Percentiles rank a stretch among this genome's conserved stretches.
phyloP scores from a whole-genome alignment of 2,113 vertebrate species.

The Ameiurus melas region DNA sequence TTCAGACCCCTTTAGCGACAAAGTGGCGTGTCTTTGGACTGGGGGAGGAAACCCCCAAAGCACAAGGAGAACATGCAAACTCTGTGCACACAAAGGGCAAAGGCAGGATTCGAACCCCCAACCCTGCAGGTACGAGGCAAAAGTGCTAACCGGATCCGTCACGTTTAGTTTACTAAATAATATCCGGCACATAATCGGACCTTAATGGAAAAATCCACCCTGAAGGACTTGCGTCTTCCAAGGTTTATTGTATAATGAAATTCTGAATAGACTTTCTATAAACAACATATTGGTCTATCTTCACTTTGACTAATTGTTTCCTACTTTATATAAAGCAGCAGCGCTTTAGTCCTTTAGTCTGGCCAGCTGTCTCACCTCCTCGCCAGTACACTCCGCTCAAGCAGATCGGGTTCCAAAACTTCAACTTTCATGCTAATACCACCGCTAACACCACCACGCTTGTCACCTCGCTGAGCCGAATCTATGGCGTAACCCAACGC shows the following conservation, averaged over 20 bases:
- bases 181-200: neutral
- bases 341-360: neutral
- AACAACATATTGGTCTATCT: neutral
- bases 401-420: neutral
- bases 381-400: neutral
- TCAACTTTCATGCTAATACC: neutral
- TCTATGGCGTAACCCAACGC: neutral
- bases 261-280: neutral
- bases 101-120: too few relatives aligned
- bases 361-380: neutral
- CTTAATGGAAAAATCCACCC: neutral
- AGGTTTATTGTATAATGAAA: neutral
- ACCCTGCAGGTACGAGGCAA: too few relatives aligned
- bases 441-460: neutral
- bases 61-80: too few relatives aligned
- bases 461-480: neutral
- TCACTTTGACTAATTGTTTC: neutral
- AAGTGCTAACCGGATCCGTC: neutral
- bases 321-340: neutral
- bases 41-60: too few relatives aligned
- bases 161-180: too few relatives aligned
- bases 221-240: neutral
- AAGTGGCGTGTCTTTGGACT: too few relatives aligned
- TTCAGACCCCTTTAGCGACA: too few relatives aligned
- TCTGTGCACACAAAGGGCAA: too few relatives aligned